Evolutionary conservation across 1,140 invertebrate genomes (phyloP).

Genomic region (Lucilia sericata): DNA sequence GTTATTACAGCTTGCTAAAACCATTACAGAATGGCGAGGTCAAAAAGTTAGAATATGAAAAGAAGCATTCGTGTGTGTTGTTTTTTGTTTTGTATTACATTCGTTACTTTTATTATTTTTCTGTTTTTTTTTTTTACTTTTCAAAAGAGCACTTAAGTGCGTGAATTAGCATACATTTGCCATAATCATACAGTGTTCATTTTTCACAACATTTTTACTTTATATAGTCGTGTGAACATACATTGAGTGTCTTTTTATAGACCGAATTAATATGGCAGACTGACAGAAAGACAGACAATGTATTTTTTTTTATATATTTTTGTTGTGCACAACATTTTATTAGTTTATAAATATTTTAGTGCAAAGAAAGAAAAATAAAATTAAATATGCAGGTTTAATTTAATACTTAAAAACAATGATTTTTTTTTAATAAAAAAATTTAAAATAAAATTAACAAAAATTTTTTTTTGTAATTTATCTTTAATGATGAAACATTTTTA

Average conservation of each 20-base stretch:
- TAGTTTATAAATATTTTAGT: no score
- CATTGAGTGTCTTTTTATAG: not conserved
- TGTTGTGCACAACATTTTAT: not conserved
- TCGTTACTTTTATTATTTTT: no score
- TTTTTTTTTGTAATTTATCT: no score
- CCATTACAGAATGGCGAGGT: not conserved
- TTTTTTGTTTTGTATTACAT: no score
- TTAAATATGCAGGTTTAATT: no score
- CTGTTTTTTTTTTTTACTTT: not conserved
- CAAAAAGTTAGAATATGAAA: not conserved
- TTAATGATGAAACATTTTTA: no score
- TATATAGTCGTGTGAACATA: not conserved
- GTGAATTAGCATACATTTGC: slow-evolving; percentile 11
- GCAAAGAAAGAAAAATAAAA: no score
- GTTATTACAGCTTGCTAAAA: not conserved
- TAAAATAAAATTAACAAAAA: no score
- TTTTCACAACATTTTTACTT: not conserved
- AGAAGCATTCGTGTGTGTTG: no score
- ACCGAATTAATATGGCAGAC: not conserved
- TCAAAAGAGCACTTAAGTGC: slow-evolving; percentile 5
- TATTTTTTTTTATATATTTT: not conserved
- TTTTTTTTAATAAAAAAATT: no score
- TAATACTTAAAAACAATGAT: no score
- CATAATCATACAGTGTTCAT: not conserved
- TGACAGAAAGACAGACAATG: not conserved